phyloP scores from a whole-genome alignment of 2,797 vertebrate genomes.

The Crax fasciolata region DNA sequence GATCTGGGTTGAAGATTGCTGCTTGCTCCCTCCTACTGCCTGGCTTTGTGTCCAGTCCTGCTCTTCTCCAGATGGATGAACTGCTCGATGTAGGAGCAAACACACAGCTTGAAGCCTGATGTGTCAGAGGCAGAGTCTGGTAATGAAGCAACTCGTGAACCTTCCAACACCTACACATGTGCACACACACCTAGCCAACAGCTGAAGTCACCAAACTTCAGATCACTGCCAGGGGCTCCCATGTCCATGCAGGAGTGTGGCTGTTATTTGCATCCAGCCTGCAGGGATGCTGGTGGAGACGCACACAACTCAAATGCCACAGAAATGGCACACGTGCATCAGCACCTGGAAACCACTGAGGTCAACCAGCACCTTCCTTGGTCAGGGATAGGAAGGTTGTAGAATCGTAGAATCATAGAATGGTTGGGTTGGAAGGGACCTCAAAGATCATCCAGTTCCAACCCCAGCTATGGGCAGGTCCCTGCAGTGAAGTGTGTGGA shows the following conservation, averaged over 20 bases:
- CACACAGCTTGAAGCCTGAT: neutral
- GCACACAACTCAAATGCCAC: neutral
- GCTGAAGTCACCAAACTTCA: neutral
- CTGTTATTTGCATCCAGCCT: neutral
- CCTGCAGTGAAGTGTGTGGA: neutral
- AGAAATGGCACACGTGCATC: neutral
- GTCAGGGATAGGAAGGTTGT: too few species aligned
- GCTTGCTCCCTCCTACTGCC: slow-evolving; percentile 40
- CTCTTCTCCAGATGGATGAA: neutral
- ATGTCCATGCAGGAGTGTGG: neutral
- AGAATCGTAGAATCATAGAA: too few species aligned
- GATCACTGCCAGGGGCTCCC: neutral
- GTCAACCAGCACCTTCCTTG: neutral
- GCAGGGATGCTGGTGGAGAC: neutral
- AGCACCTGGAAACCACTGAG: neutral
- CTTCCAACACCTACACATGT: neutral
- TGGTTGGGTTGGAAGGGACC: too few species aligned
- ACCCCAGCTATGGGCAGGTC: too few species aligned
- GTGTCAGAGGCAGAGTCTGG: neutral
- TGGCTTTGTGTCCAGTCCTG: neutral
- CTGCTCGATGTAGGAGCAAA: neutral
- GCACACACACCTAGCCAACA: fast-evolving
- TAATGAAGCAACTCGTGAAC: neutral
- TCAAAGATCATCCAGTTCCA: too few species aligned
- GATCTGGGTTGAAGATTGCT: slow-evolving; percentile 20